Base-by-base conservation (phyloP, 2,888 invertebrate species). In the Eubasilissa splendida region DNA sequence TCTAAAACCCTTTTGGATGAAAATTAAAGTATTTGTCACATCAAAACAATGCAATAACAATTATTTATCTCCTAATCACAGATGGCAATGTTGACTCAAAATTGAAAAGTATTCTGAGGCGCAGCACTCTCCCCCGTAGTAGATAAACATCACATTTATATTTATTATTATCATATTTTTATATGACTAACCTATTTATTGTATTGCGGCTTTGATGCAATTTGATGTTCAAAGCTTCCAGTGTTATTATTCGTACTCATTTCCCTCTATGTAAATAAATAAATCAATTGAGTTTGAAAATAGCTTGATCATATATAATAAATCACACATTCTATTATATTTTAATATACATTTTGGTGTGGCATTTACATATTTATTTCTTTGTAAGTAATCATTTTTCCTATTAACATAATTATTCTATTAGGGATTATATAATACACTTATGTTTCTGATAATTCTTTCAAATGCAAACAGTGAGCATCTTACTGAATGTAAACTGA, bases 301-400 rank as follows among this genome's bases (percentile, higher is more conserved):
- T 22, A 14, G 22, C 14, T 70, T 52, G n/a, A 50, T 68, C 14
- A 52, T 68, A 54, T 70, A 54, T 11, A 60, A 60, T n/a, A 60
- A 53, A 22, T 54, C 53, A 56, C 50, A 70, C 60, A 75, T 60
- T 75, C 58, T 60, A 75, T 75, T 59, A 58, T 74, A 75, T 60
- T 74, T 79, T 79, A 71, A 63, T 60, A 42, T 42, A 52, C 58
- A 65, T 76, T 76, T 76, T 77, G 77, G 77, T 77, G 77, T 77
- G 77, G 77, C 70, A 77, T 71, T 77, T 77, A 77, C 71, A 73
- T 73, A 73, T 73, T 73, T 73, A 73, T 73, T 80, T 77, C 33
- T 65, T 80, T 80, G 75, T 70, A 70, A 80, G 53, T 76, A 76
- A 59, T 60, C 52, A 54, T 80, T 80, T 75, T 59, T 80, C 80